Percentiles rank a stretch among this genome's conserved stretches.
These are phyloP conservation scores for Antrozous pallidus DNA, from an alignment of 2,797 vertebrate species.

Conservation along the genomic window DNA sequence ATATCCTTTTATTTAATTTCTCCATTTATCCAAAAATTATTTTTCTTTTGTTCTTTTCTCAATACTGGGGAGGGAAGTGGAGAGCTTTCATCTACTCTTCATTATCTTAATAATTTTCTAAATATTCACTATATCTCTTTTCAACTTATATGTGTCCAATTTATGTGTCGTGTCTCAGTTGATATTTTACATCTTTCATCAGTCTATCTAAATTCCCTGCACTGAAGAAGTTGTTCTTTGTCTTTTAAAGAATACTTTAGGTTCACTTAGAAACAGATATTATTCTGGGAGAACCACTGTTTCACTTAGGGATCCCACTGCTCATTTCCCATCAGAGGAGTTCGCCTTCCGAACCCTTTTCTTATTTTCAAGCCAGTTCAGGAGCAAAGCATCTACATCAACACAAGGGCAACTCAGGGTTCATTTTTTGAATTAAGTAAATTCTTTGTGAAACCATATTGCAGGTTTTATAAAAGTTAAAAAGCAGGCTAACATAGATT, in stretches of 20 bases:
- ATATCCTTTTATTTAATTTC: not conserved
- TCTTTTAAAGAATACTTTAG: not conserved
- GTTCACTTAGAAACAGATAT: not conserved
- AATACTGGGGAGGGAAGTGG: not conserved
- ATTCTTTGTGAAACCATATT: not conserved
- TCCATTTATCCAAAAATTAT: not conserved
- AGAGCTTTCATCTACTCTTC: not conserved
- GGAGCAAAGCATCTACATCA: not conserved
- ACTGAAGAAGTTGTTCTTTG: not conserved
- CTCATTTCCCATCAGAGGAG: not conserved
- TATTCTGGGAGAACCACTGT: not conserved
- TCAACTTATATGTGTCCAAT: not conserved
- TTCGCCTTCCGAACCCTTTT: not conserved
- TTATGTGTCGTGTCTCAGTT: not conserved
- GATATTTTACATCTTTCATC: not conserved
- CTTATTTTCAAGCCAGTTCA: not conserved
- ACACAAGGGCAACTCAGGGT: not conserved
- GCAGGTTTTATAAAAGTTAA: conserved; percentile 48
- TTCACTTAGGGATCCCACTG: not conserved
- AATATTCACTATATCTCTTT: not conserved
- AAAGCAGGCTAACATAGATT: conserved; percentile 52
- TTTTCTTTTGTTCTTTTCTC: not conserved
- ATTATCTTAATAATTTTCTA: not conserved
- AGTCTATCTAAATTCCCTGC: not conserved
- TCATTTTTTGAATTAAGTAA: not conserved